phyloP scores from a whole-genome alignment of 1,140 invertebrate genomes.

The Zaprionus vittiger region DNA sequence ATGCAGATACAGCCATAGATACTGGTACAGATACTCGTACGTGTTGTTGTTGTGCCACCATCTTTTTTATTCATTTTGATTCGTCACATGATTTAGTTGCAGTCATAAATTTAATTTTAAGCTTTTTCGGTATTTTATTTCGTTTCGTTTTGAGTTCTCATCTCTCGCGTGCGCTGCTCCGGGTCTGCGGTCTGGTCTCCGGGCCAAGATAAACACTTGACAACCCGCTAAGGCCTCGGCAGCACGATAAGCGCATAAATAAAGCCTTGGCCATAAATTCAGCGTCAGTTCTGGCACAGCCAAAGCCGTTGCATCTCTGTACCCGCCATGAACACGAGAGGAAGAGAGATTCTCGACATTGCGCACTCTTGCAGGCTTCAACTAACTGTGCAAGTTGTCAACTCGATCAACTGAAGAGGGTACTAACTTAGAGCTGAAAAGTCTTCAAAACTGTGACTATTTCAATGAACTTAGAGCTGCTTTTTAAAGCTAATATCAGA shows the following conservation, averaged over 20 bases:
- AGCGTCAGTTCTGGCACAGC: slow-evolving; percentile 71
- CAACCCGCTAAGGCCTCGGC: slow-evolving; percentile 77
- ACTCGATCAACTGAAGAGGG: slow-evolving; percentile 20
- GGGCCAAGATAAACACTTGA: slow-evolving; percentile 78
- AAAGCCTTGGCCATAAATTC: slow-evolving; percentile 70
- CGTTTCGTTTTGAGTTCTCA: slow-evolving; percentile 17
- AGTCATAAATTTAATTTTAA: slow-evolving; percentile 81
- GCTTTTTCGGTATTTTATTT: slow-evolving; percentile 79
- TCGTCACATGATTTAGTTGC: slow-evolving; percentile 77
- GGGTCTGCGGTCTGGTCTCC: slow-evolving; percentile 26
- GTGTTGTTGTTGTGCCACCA: slow-evolving; percentile 28
- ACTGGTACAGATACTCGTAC: slow-evolving; percentile 29
- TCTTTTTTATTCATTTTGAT: slow-evolving; percentile 46
- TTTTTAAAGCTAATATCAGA: too few species aligned
- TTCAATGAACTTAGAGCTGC: too few species aligned
- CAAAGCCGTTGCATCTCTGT: slow-evolving; percentile 48
- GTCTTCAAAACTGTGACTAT: too few species aligned
- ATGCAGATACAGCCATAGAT: slow-evolving; percentile 45
- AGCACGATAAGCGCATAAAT: slow-evolving; percentile 77
- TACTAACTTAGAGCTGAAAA: slow-evolving; percentile 9
- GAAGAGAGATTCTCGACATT: not conserved
- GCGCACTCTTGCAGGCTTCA: not conserved
- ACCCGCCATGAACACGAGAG: not conserved
- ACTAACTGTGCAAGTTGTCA: slow-evolving; percentile 30
- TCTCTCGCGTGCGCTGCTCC: slow-evolving; percentile 3